These are phyloP conservation scores for Stylophora pistillata DNA, from an alignment of 64 coral and sea anemone species.

Conservation along the genomic window DNA sequence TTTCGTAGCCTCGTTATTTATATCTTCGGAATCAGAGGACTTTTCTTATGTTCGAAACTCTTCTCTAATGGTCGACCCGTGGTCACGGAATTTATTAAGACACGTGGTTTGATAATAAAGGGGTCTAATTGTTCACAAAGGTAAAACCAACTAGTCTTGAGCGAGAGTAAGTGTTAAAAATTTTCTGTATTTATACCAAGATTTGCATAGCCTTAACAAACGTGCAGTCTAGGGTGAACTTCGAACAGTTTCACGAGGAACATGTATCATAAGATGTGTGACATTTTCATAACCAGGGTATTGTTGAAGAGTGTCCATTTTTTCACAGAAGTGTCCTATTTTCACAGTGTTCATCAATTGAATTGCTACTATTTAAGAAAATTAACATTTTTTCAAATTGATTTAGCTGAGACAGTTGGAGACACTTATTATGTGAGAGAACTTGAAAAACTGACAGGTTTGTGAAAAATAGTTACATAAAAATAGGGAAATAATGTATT, in stretches of 20 bases:
- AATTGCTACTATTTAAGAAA: slow-evolving; percentile 1
- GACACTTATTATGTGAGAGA: background rate
- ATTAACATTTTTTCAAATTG: background rate
- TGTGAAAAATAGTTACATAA: slow-evolving; percentile 15
- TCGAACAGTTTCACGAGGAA: background rate
- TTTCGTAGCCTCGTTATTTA: too few relatives aligned
- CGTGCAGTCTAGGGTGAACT: background rate
- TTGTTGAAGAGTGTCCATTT: background rate
- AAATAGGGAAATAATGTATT: slow-evolving; percentile 20
- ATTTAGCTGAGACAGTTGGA: background rate
- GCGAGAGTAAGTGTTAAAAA: background rate
- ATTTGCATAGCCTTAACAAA: background rate
- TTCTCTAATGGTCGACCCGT: too few relatives aligned
- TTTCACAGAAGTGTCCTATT: background rate
- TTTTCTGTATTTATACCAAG: background rate
- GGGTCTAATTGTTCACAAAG: too few relatives aligned
- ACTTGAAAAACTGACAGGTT: background rate
- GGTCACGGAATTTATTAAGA: too few relatives aligned
- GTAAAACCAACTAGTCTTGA: too few relatives aligned
- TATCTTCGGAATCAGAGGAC: too few relatives aligned
- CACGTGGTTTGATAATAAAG: too few relatives aligned
- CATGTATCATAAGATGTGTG: background rate
- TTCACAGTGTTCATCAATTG: background rate
- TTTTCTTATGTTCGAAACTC: too few relatives aligned
- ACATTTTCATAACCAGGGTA: background rate